Evolutionary conservation across 2,888 invertebrate species (phyloP), one percentile per base, ranked within the genome.

Genomic region (Morpho deidamia): DNA sequence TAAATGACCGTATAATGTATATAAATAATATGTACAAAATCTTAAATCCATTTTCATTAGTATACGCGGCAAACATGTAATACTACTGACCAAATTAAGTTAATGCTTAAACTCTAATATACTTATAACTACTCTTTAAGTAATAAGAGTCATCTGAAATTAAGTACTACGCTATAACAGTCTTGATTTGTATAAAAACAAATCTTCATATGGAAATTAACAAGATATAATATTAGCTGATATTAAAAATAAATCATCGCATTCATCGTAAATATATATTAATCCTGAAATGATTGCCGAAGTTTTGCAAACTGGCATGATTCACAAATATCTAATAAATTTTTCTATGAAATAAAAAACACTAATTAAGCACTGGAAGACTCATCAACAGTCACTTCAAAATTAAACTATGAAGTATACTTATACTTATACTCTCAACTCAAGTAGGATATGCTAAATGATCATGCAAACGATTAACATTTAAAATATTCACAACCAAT

Each of bases 151-250:
- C 40, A 46, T 47, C 44, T 11, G 32, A 43, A 43, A 39, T 12
- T n/a, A 12, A 23, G 38, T 47, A 33, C 46, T 56, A 51, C 39
- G 45, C 51, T 56, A 53, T 34, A 38, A 49, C 59, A 59, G 59
- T 59, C 59, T 59, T 53, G 56, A 59, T 59, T 59, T 59, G 56
- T 32, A 32, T 51, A 37, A 9, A 38, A 33, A 51, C 55, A 55
- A 59, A 56, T 47, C 51, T 41, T 34, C 40, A 51, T 44, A 49
- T 39, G 49, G 45, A 46, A 14, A n/a, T 33, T 33, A 37, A 34
- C 33, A 41, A 40, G 34, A 35, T 34, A 11, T 39, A 34, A 14
- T 8, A 37, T 32, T 23, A 43, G 7, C 38, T 41, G 49, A 45
- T 45, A 49, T 49, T 12, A 49, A 41, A 52, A 49, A 54, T 53